These are phyloP conservation scores for Lacerta agilis DNA, from an alignment of 2,797 vertebrate genomes.

Conservation along the genomic window DNA sequence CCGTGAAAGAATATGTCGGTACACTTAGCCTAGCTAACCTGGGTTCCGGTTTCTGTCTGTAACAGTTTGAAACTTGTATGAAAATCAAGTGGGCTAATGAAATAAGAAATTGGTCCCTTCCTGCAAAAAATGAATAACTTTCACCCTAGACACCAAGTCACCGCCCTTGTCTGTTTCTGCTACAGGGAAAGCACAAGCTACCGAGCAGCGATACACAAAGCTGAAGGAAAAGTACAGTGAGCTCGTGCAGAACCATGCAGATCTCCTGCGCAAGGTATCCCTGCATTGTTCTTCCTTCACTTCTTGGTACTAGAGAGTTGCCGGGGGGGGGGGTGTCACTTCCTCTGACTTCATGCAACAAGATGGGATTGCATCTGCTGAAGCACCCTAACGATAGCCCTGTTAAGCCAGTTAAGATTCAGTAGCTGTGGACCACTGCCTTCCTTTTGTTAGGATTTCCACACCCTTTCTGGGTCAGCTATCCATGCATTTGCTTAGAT, in stretches of 20 bases:
- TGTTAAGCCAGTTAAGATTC: neutral
- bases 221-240: slow-evolving; percentile 97
- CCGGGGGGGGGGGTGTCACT: neutral
- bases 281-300: rapidly evolving
- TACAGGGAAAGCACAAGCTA: slow-evolving; percentile 92
- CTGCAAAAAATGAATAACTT: too few species aligned
- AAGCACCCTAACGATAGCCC: neutral
- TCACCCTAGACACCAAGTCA: neutral
- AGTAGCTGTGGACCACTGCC: neutral
- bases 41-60: neutral
- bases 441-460: neutral
- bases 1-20: neutral
- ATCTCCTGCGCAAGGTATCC: slow-evolving; percentile 93
- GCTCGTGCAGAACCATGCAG: slow-evolving; percentile 94
- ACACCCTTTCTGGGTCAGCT: neutral
- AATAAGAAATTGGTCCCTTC: neutral
- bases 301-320: neutral
- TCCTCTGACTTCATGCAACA: neutral
- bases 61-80: neutral
- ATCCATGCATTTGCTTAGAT: neutral
- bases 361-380: neutral
- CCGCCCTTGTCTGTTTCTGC: rapidly evolving
- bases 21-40: neutral
- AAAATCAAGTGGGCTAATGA: neutral
- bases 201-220: slow-evolving; percentile 96